Evolutionary conservation across 1,140 invertebrate species (phyloP), one percentile per base, ranked within the genome.

Genomic region (Brachionus sp.): DNA sequence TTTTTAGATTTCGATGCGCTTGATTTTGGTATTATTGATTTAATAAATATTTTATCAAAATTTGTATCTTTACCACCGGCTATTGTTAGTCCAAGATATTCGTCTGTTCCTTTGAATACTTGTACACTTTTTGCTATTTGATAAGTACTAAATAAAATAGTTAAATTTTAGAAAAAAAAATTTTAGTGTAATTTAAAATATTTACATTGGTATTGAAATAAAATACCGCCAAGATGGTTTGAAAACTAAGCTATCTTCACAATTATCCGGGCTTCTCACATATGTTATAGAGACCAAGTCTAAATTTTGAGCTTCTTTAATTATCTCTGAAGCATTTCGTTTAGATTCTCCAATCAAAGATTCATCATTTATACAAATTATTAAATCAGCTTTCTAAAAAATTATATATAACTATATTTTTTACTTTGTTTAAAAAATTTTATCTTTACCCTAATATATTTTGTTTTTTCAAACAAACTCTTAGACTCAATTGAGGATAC

Each of bases 221-320:
- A 90, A 91, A 85, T 89, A 91, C 66, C 90, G 85, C 90, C 90
- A 91, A 35, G 88, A 89, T 12, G 90, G 90, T 7, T 88, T 88
- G 84, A 91, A 91, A 85, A 90, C 90, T 23, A 85, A 85, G 39
- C 86, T 86, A 13, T 88, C 88, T 46, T 86, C 85, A 64, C 85
- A 87, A 12, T 89, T 90, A 85, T 91, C 90, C 23, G 90, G 87
- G 12, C 89, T 90, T 62, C 89, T 89, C 12, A 90, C 85, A 57
- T 90, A 85, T 73, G 88, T 88, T 62, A 91, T 86, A 6, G 87
- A 87, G 3, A 90, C 86, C 9, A 86, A 84, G 4, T 85, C 77
- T 57, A 85, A 85, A 73, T 87, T 87, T 25, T 89, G 86, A 42
- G 88, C 88, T 19, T 87, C 85, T 85, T 91, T 90, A 44, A 91